Conservation (phyloP, 2,888 invertebrate species). For the Sclerodermus sp. region DNA sequence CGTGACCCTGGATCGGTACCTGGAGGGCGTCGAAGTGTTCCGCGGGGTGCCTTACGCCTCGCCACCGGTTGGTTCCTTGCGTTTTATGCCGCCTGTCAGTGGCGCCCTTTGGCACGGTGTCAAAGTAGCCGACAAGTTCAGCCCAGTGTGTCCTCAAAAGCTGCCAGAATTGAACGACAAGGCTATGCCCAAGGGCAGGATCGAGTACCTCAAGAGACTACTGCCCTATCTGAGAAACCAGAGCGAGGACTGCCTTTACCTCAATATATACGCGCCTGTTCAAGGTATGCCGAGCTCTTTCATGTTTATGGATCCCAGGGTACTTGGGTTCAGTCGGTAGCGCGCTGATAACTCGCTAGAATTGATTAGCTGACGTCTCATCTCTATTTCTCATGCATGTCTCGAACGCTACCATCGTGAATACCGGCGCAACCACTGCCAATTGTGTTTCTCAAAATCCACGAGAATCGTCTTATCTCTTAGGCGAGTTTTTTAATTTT, state of each 20-base stretch:
- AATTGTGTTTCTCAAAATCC: too few species aligned
- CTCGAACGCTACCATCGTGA: too few species aligned
- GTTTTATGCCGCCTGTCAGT: slow-evolving; percentile 96
- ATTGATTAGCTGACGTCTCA: too few species aligned
- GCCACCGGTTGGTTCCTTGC: slow-evolving; percentile 81
- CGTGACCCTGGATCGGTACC: slow-evolving; percentile 77
- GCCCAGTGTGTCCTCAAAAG: slow-evolving; percentile 91
- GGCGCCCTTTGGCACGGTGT: slow-evolving; percentile 91
- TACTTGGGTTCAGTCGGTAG: too few species aligned
- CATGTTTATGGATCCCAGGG: background rate
- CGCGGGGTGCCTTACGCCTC: slow-evolving; percentile 94
- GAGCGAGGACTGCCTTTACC: slow-evolving; percentile 94
- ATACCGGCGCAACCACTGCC: too few species aligned
- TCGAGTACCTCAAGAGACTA: slow-evolving; percentile 86
- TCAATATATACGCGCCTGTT: slow-evolving; percentile 95
- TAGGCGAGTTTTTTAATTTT: too few species aligned
- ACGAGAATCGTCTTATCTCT: too few species aligned
- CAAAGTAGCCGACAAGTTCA: slow-evolving; percentile 82
- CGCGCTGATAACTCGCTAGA: too few species aligned
- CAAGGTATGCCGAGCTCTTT: slow-evolving; percentile 68
- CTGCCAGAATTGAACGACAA: slow-evolving; percentile 82
- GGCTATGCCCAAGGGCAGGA: slow-evolving; percentile 81
- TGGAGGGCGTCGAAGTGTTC: slow-evolving; percentile 90
- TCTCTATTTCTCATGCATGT: too few species aligned
- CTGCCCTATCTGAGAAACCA: slow-evolving; percentile 86